Base-by-base conservation (phyloP, 2,888 invertebrate genomes). In the Diaprepes abbreviatus region DNA sequence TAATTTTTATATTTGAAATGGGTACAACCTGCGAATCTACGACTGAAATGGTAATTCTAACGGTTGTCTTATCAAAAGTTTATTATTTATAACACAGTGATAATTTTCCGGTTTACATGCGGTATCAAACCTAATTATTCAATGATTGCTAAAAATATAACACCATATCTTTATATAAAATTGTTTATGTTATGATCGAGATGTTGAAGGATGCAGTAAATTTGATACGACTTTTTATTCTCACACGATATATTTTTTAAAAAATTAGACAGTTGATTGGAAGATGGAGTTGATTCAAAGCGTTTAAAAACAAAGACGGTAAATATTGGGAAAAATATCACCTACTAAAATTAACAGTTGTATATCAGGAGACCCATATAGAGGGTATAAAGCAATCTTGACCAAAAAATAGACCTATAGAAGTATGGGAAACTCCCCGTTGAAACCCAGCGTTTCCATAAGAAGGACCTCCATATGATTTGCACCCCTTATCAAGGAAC, bases 1-100 rank as follows among this genome's bases (percentile, higher is more conserved):
- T 28, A 28, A 50, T 28, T 50, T 50, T 19, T 24, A 14, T 28
- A 50, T 28, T 50, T 28, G 7, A 50, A 50, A 50, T 50, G 48
- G 14, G 48, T 50, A 28, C 48, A 28, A 50, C 28, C 16, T 28
- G 31, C 16, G 16, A 50, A 50, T 50, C 48, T 28, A 50, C 48
- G 48, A 50, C 48, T 14, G 1, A 50, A 50, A 50, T 50, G 14
- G 14, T 50, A 50, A 50, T 50, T 50, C 24, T 50, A 50, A 50
- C 28, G 48, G 48, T 28, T 28, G 48, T 50, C 48, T 50, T 50
- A 50, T 50, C 48, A 50, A 28, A 28, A 6, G 7, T 12, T 2
- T 14, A 10, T 43, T 50, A 28, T 50, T 50, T 50, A 50, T 50
- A 28, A 2, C 14, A 16, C 31, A 28, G 9, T 50, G 48, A 50